phyloP scores from a whole-genome alignment of 2,888 invertebrate species.

The Neria commutata region DNA sequence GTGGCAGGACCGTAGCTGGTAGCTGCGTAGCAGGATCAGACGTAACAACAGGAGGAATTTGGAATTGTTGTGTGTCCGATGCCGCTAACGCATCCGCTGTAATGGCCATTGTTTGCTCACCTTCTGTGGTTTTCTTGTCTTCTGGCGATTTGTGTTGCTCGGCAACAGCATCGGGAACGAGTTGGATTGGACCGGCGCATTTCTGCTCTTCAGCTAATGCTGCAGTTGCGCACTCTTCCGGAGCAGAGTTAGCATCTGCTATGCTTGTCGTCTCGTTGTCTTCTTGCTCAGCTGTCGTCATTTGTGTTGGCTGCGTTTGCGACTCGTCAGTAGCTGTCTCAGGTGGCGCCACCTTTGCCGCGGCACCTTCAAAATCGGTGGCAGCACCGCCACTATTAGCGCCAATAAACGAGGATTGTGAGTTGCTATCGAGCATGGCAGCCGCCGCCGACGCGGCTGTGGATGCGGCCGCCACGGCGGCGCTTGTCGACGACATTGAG shows the following conservation, averaged over 20 bases:
- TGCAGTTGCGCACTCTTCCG: conserved; percentile 36
- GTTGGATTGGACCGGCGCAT: not conserved
- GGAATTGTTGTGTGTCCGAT: conserved; percentile 3
- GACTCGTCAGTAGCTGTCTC: conserved; percentile 33
- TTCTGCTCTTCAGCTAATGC: conserved; percentile 1
- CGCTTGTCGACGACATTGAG: conserved; percentile 55
- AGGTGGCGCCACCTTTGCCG: conserved; percentile 22
- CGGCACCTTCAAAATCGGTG: conserved; percentile 39
- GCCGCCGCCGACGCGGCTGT: conserved; percentile 48
- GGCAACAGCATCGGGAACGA: not conserved
- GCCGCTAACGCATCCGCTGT: not conserved
- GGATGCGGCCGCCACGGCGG: conserved; percentile 44
- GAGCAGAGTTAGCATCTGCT: conserved; percentile 30
- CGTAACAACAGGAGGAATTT: conserved; percentile 22
- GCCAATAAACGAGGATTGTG: conserved; percentile 48
- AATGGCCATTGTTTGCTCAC: conserved; percentile 3
- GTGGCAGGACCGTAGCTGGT: not conserved
- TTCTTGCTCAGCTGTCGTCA: conserved; percentile 26
- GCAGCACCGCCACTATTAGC: conserved; percentile 13
- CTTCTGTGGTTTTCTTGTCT: no score
- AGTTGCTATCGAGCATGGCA: conserved; percentile 53
- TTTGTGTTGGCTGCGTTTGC: conserved; percentile 26
- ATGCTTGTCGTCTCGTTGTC: conserved; percentile 37
- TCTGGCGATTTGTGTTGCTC: no score
- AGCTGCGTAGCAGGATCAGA: conserved; percentile 25